Conservation (phyloP, 1,140 invertebrate species). For the Bombus confusus region DNA sequence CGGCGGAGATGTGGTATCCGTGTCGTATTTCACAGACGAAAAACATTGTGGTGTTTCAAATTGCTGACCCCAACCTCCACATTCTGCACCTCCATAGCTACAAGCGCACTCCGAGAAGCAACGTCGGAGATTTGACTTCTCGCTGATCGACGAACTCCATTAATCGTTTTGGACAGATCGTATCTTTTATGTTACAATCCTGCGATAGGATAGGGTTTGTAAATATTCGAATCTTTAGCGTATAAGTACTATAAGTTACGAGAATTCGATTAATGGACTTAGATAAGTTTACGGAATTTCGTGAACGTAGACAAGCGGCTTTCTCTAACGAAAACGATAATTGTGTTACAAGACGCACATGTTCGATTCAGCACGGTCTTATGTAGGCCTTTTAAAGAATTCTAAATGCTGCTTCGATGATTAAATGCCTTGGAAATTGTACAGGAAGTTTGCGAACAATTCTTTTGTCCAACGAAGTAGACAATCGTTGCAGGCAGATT, state of each 20-base stretch:
- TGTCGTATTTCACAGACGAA: constrained; percentile 83
- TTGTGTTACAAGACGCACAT: constrained; percentile 24
- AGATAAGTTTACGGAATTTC: background rate
- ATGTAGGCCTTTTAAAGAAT: background rate
- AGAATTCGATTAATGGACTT: background rate
- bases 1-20: constrained; percentile 95
- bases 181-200: background rate
- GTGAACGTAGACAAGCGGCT: background rate
- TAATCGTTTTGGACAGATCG: background rate
- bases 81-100: constrained; percentile 79
- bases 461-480: background rate
- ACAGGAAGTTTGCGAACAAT: constrained; percentile 9
- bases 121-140: constrained; percentile 33
- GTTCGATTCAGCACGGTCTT: background rate
- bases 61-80: constrained; percentile 80
- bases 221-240: constrained; percentile 34
- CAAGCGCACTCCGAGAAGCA: constrained; percentile 21
- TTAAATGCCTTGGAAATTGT: constrained; percentile 45
- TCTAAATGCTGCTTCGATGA: constrained; percentile 3
- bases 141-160: background rate
- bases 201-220: constrained; percentile 50
- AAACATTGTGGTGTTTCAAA: constrained; percentile 70
- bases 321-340: background rate
- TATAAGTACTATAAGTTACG: background rate
- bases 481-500: background rate